phyloP scores from a whole-genome alignment of 2,797 vertebrate species.

The Lepilemur septentrionalis region DNA sequence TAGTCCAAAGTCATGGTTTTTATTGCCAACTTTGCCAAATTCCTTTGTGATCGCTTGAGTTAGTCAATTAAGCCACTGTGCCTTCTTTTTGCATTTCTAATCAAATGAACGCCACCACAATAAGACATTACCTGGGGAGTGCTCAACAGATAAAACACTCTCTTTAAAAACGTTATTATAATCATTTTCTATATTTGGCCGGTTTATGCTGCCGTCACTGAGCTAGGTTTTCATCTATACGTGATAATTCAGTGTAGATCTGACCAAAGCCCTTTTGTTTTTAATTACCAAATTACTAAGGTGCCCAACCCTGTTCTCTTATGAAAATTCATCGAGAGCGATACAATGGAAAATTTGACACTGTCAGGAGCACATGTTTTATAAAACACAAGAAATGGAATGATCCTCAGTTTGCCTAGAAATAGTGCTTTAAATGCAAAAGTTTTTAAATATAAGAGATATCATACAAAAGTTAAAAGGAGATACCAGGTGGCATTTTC shows the following conservation, averaged over 20 bases:
- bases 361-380: neutral
- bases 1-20: neutral
- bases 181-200: neutral
- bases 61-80: neutral
- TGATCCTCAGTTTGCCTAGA: neutral
- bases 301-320: neutral
- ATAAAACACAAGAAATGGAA: neutral
- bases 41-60: neutral
- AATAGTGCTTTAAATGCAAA: neutral
- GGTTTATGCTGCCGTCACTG: neutral
- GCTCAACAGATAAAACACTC: neutral
- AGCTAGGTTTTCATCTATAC: neutral
- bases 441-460: constrained; percentile 6
- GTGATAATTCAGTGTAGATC: neutral
- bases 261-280: constrained; percentile 26
- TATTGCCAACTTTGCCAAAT: neutral
- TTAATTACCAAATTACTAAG: constrained; percentile 23
- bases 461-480: constrained; percentile 7
- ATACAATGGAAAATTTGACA: neutral
- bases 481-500: neutral
- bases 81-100: constrained; percentile 3
- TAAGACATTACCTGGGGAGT: neutral
- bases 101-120: neutral
- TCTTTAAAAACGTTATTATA: neutral
- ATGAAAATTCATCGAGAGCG: neutral